phyloP scores from a whole-genome alignment of 2,797 vertebrate genomes.

The Corythornis leucogaster region DNA sequence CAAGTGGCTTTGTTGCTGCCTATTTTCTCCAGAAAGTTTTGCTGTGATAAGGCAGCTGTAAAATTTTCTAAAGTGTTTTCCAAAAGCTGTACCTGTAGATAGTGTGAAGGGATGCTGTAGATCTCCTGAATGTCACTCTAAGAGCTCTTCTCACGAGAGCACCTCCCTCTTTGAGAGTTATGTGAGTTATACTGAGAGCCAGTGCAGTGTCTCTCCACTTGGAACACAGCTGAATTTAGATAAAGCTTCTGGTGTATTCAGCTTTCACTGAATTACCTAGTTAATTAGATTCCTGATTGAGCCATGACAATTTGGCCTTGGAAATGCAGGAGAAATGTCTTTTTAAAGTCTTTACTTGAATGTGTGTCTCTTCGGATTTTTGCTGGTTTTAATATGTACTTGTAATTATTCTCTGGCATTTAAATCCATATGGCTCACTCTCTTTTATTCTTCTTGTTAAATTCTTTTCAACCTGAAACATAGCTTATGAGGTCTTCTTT shows the following conservation, averaged over 20 bases:
- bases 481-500: neutral
- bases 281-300: neutral
- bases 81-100: neutral
- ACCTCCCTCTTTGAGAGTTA: neutral
- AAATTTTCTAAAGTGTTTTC: neutral
- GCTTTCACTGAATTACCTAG: neutral
- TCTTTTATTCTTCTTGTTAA: neutral
- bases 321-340: neutral
- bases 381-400: neutral
- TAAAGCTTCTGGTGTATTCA: neutral
- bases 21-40: neutral
- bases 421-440: neutral
- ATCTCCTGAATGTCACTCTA: neutral
- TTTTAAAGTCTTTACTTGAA: neutral
- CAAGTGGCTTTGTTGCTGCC: neutral
- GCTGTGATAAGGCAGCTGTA: neutral
- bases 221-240: neutral
- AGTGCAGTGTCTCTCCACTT: neutral
- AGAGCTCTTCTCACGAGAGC: neutral
- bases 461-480: neutral
- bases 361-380: rapidly evolving
- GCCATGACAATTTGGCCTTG: neutral
- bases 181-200: neutral
- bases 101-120: neutral
- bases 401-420: neutral